These are phyloP conservation scores for Cyphotilapia sp. DNA, from an alignment of 2,113 vertebrate species.

Conservation along the genomic window DNA sequence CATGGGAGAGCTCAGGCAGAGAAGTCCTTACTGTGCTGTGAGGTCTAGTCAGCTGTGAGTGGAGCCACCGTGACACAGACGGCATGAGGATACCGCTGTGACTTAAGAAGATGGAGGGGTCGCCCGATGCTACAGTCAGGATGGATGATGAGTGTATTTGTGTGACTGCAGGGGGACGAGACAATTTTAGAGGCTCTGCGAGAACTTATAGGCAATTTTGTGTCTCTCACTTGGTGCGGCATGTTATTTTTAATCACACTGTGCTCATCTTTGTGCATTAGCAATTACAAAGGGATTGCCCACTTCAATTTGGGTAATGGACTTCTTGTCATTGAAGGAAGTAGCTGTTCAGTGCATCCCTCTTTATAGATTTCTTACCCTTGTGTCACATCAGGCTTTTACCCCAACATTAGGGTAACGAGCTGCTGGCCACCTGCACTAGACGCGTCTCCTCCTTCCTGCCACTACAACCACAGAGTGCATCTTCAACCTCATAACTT, in stretches of 20 bases:
- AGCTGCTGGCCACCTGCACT: not conserved
- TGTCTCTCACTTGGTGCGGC: not conserved
- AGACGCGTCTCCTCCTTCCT: not conserved
- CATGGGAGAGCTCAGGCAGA: not conserved
- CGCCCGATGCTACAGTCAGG: not conserved
- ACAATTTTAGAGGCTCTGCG: not conserved
- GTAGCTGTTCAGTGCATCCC: not conserved
- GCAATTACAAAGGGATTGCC: not conserved
- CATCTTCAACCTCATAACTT: not conserved
- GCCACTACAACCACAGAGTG: too few relatives aligned
- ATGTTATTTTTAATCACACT: not conserved
- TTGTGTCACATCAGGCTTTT: not conserved
- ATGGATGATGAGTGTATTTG: not conserved
- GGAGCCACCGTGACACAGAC: not conserved
- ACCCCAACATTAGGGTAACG: not conserved
- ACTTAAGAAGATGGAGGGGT: constrained; percentile 1
- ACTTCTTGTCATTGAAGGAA: not conserved
- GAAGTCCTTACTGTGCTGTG: not conserved
- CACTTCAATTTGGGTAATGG: not conserved
- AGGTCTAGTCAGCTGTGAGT: constrained; percentile 10
- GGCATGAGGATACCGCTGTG: not conserved
- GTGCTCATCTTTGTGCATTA: not conserved
- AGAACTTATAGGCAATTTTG: not conserved
- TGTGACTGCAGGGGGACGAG: not conserved
- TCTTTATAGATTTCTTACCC: not conserved